Evolutionary conservation across 2,113 vertebrate species (phyloP).

Genomic region (Podarcis cretensis): DNA sequence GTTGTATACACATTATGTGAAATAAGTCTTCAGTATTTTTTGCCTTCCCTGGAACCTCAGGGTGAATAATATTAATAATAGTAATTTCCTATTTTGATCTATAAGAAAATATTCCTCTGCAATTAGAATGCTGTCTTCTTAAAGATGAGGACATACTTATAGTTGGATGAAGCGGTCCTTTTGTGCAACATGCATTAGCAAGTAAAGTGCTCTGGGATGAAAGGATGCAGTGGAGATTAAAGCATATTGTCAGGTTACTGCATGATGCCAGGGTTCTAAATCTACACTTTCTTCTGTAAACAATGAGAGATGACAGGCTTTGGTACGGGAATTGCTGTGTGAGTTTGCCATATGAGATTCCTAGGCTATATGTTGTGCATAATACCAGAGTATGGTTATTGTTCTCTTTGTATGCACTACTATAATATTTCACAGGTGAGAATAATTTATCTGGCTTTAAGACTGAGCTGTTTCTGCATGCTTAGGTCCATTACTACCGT

Average conservation of each 20-base stretch:
- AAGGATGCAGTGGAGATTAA: slow-evolving; percentile 9
- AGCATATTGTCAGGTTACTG: neutral
- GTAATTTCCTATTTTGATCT: neutral
- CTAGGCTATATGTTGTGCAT: neutral
- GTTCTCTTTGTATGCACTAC: neutral
- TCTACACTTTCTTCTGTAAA: neutral
- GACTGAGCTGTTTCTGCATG: neutral
- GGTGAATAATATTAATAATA: no score
- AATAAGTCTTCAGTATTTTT: neutral
- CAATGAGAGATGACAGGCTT: neutral
- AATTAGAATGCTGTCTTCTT: neutral
- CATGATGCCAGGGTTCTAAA: neutral
- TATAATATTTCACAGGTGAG: neutral
- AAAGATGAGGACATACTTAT: neutral
- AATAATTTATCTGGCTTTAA: neutral
- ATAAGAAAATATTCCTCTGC: neutral
- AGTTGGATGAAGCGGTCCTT: neutral
- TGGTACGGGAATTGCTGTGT: neutral
- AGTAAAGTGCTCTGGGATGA: slow-evolving; percentile 5
- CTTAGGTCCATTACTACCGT: neutral
- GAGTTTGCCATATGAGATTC: neutral
- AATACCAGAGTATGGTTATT: neutral
- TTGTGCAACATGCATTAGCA: neutral
- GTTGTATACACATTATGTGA: neutral
- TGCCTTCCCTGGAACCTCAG: neutral